phyloP scores from a whole-genome alignment of 2,888 invertebrate genomes.

The Phania funesta region DNA sequence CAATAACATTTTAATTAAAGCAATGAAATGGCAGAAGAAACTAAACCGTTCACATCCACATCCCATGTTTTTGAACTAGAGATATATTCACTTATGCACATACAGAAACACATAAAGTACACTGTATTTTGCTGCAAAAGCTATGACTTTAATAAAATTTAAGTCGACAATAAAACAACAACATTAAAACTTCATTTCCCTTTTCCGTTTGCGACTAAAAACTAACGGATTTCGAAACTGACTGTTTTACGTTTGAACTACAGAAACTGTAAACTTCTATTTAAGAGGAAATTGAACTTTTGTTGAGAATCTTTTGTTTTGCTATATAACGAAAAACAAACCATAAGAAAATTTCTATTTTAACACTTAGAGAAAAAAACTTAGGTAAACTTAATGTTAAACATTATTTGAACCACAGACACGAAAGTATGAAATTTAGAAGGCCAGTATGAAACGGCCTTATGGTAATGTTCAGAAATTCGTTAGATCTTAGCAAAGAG shows the following conservation, averaged over 20 bases:
- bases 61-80: background rate
- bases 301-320: slow-evolving; percentile 11
- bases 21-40: slow-evolving; percentile 43
- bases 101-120: background rate
- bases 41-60: background rate
- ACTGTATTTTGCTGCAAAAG: background rate
- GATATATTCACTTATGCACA: background rate
- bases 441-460: too few species aligned
- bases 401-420: too few species aligned
- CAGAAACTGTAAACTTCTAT: slow-evolving; percentile 1
- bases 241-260: background rate
- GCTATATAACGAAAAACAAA: background rate
- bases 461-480: too few species aligned
- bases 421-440: too few species aligned
- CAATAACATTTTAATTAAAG: slow-evolving; percentile 66
- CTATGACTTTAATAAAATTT: background rate
- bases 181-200: slow-evolving; percentile 22
- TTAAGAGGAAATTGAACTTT: slow-evolving; percentile 31
- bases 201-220: slow-evolving; percentile 26
- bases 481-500: too few species aligned
- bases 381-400: too few species aligned
- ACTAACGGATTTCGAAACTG: background rate
- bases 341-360: background rate
- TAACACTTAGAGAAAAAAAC: background rate
- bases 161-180: background rate